phyloP scores from a whole-genome alignment of 1,140 invertebrate genomes.

The Bombus waltoni region DNA sequence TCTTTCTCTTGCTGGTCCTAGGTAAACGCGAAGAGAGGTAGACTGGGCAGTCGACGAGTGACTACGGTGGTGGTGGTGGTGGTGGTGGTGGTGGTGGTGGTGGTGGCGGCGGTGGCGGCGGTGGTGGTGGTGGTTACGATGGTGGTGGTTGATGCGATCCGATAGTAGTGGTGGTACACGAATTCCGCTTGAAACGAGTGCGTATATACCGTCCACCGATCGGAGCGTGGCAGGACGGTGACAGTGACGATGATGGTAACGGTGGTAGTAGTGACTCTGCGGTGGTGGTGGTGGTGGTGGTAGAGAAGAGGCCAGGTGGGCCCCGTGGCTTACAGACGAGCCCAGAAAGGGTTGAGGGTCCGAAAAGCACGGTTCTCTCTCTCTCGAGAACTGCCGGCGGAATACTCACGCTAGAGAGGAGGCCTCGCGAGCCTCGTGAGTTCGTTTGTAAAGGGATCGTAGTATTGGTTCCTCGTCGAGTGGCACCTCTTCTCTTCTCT shows the following conservation, averaged over 20 bases:
- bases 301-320: conserved; percentile 64
- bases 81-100: conserved; percentile 38
- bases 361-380: conserved; percentile 59
- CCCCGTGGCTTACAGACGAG: conserved; percentile 46
- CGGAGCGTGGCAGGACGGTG: conserved; percentile 35
- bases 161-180: conserved; percentile 54
- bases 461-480: conserved; percentile 66
- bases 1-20: conserved; percentile 69
- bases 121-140: conserved; percentile 35
- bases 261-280: conserved; percentile 47
- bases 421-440: conserved; percentile 54
- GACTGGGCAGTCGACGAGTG: conserved; percentile 52
- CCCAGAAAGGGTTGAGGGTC: conserved; percentile 66
- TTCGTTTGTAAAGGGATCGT: conserved; percentile 64
- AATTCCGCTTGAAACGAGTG: conserved; percentile 36
- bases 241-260: conserved; percentile 27
- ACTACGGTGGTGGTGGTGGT: conserved; percentile 48
- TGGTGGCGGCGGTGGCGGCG: conserved; percentile 12
- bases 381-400: conserved; percentile 42
- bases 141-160: conserved; percentile 46
- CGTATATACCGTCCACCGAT: conserved; percentile 43
- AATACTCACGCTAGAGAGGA: conserved; percentile 58
- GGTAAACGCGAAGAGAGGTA: conserved; percentile 71
- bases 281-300: conserved; percentile 21
- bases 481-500: conserved; percentile 56